Conservation (phyloP, 2,888 invertebrate species). For the Oligia strigilis region DNA sequence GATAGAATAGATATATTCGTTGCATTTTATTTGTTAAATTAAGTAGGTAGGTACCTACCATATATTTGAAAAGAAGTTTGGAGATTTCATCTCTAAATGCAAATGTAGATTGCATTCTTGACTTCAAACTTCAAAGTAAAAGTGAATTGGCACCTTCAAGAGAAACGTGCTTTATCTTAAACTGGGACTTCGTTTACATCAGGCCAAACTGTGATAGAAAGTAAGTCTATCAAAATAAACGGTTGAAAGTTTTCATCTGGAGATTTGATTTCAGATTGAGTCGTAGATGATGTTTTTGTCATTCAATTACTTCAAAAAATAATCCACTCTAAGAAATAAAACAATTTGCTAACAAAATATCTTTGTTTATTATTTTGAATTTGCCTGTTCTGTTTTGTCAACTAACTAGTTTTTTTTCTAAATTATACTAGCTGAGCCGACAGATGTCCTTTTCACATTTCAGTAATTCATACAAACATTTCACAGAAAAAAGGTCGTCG, state of each 20-base stretch:
- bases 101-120: constrained; percentile 37
- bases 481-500: neutral
- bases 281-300: neutral
- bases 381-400: no score
- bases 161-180: constrained; percentile 49
- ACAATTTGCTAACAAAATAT: neutral
- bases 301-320: neutral
- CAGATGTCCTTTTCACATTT: neutral
- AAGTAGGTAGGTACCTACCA: neutral
- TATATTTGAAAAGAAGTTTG: constrained; percentile 1
- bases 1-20: neutral
- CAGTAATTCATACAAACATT: neutral
- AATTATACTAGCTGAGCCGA: no score
- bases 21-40: neutral
- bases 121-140: constrained; percentile 56
- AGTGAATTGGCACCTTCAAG: constrained; percentile 42
- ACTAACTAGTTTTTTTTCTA: neutral
- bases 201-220: constrained; percentile 1
- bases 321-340: neutral
- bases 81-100: constrained; percentile 37
- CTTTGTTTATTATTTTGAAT: neutral
- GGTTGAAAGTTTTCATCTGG: constrained; percentile 19
- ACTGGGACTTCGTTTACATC: constrained; percentile 17
- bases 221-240: constrained; percentile 26
- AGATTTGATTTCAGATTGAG: constrained; percentile 45